phyloP scores from a whole-genome alignment of 2,113 vertebrate species.

The Cryptotis parvus region DNA sequence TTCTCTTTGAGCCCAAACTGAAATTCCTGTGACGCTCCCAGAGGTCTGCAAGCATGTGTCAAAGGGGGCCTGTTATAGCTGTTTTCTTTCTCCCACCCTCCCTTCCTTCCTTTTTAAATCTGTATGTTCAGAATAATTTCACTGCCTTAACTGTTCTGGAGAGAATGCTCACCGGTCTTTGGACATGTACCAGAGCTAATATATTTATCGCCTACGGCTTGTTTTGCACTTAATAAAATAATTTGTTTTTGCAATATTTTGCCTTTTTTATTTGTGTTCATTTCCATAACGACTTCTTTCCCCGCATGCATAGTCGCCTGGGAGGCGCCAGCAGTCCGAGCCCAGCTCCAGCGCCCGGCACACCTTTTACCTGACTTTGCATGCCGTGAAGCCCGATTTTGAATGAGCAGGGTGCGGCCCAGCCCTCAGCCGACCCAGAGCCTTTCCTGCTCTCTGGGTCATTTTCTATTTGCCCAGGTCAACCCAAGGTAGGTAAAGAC shows the following conservation, averaged over 20 bases:
- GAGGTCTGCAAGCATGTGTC: slow-evolving; percentile 83
- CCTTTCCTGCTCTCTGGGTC: slow-evolving; percentile 51
- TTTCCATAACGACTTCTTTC: slow-evolving; percentile 85
- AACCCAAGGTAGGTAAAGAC: slow-evolving; percentile 69
- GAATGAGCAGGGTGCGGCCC: slow-evolving; percentile 74
- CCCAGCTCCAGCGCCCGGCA: slow-evolving; percentile 71
- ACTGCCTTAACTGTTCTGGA: slow-evolving; percentile 89
- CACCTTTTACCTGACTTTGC: slow-evolving; percentile 81
- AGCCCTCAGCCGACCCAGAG: slow-evolving; percentile 61
- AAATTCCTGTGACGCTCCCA: slow-evolving; percentile 90
- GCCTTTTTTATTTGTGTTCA: slow-evolving; percentile 91
- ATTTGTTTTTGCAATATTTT: slow-evolving; percentile 91
- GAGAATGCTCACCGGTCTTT: slow-evolving; percentile 84
- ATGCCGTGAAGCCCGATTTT: slow-evolving; percentile 74
- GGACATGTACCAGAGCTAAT: slow-evolving; percentile 88
- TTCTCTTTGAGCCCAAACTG: slow-evolving; percentile 92
- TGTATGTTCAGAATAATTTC: slow-evolving; percentile 85
- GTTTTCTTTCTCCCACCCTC: slow-evolving; percentile 68
- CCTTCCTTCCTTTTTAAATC: slow-evolving; percentile 63
- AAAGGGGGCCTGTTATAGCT: slow-evolving; percentile 75
- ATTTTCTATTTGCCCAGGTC: slow-evolving; percentile 70
- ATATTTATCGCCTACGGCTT: slow-evolving; percentile 87
- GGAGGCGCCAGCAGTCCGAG: slow-evolving; percentile 72
- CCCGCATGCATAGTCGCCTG: slow-evolving; percentile 85
- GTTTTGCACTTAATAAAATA: slow-evolving; percentile 94